A percentile compares a stretch with the other conserved stretches of the same genome.
Conservation (phyloP, 2,888 invertebrate species). For the Therioaphis trifolii region DNA sequence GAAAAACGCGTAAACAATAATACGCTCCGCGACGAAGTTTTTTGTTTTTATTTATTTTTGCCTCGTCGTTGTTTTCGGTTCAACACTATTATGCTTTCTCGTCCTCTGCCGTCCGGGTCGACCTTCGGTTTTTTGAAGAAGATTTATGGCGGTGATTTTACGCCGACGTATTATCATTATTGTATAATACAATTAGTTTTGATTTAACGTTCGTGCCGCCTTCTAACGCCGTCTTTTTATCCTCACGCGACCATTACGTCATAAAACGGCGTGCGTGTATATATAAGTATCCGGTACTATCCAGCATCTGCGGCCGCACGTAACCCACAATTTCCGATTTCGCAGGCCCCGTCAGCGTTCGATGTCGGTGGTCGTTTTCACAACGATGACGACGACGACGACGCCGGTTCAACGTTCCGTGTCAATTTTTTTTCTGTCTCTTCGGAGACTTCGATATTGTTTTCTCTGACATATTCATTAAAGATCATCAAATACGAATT, state of each 20-base stretch:
- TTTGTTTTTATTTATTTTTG: no score
- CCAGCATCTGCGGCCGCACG: conserved; percentile 30
- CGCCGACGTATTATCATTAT: background rate
- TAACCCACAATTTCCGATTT: conserved; percentile 37
- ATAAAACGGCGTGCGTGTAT: no score
- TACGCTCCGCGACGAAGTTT: no score
- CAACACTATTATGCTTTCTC: background rate
- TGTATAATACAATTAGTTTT: conserved; percentile 41
- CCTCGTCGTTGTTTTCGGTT: no score
- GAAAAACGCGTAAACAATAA: no score
- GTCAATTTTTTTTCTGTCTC: no score
- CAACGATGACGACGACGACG: background rate
- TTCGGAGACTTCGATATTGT: no score
- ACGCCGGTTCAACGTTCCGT: background rate
- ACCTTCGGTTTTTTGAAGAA: conserved; percentile 51
- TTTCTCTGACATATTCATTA: no score
- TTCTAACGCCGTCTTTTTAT: conserved; percentile 2
- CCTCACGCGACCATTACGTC: background rate
- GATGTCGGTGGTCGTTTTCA: conserved; percentile 51
- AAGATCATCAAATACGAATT: no score
- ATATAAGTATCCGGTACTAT: no score
- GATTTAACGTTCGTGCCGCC: conserved; percentile 24
- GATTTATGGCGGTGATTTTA: conserved; percentile 35
- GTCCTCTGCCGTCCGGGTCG: background rate
- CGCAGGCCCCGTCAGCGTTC: background rate